Evolutionary conservation across 2,888 invertebrate genomes (phyloP).

Genomic region (Hipparchia semele): DNA sequence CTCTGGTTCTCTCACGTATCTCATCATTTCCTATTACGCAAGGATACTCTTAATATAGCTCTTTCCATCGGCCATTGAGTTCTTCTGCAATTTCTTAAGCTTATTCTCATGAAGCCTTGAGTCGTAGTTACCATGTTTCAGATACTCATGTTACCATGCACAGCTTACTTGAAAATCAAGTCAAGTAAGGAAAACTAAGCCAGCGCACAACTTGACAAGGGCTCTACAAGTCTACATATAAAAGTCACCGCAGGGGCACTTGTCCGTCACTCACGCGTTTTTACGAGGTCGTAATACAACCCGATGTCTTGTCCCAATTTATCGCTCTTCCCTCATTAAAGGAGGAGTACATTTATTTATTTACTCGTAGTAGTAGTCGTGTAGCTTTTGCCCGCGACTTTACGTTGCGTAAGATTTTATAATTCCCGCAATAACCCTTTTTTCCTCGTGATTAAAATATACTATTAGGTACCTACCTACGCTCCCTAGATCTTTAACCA

Average conservation of each 20-base stretch:
- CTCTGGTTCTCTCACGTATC: too few relatives aligned
- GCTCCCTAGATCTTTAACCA: too few relatives aligned
- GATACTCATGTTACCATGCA: too few relatives aligned
- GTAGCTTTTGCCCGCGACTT: background rate
- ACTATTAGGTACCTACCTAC: too few relatives aligned
- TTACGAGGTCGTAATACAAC: slow-evolving; percentile 67
- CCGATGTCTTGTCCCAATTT: slow-evolving; percentile 48
- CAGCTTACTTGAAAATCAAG: slow-evolving; percentile 15
- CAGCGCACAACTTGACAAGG: slow-evolving; percentile 47
- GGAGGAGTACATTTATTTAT: slow-evolving; percentile 15
- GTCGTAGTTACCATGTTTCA: too few relatives aligned
- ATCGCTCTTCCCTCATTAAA: slow-evolving; percentile 26
- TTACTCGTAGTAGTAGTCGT: background rate
- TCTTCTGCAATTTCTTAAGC: too few relatives aligned
- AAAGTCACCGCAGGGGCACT: slow-evolving; percentile 65
- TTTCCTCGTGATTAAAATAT: too few relatives aligned
- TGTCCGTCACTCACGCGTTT: slow-evolving; percentile 63
- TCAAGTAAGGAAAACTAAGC: slow-evolving; percentile 23
- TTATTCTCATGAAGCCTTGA: too few relatives aligned
- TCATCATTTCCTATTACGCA: too few relatives aligned
- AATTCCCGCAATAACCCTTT: background rate
- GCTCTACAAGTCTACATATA: slow-evolving; percentile 50
- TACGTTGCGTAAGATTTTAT: background rate
- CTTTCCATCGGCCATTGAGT: too few relatives aligned
- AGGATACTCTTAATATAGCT: too few relatives aligned